phyloP scores from a whole-genome alignment of 2,113 vertebrate species.

The Dasypus novemcinctus region DNA sequence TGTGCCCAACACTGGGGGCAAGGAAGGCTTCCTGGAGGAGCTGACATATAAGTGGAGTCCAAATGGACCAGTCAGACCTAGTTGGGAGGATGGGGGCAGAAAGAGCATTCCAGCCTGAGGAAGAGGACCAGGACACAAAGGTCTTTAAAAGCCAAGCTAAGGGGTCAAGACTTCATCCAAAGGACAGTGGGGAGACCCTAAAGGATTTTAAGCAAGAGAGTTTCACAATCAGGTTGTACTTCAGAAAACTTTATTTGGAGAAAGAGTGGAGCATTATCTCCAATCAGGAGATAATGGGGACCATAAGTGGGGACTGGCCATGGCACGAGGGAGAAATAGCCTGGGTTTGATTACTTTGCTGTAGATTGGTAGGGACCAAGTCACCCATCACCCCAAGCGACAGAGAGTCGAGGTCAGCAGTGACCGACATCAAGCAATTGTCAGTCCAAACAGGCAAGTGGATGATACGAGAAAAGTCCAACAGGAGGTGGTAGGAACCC shows the following conservation, averaged over 20 bases:
- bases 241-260: conserved; percentile 13
- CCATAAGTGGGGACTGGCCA: neutral
- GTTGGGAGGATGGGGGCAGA: neutral
- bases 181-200: neutral
- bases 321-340: neutral
- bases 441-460: neutral
- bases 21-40: neutral
- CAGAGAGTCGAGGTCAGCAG: neutral
- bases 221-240: neutral
- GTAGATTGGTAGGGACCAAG: neutral
- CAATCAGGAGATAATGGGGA: neutral
- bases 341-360: neutral
- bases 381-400: neutral
- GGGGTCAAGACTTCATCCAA: neutral
- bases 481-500: neutral
- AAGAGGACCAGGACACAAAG: neutral
- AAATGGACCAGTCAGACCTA: neutral
- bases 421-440: neutral
- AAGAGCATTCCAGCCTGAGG: neutral
- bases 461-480: neutral
- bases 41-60: neutral
- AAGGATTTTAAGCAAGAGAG: neutral
- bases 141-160: neutral
- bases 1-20: neutral
- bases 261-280: no score